Evolutionary conservation across 2,888 invertebrate genomes (phyloP).

Genomic region (Parnassius apollo): DNA sequence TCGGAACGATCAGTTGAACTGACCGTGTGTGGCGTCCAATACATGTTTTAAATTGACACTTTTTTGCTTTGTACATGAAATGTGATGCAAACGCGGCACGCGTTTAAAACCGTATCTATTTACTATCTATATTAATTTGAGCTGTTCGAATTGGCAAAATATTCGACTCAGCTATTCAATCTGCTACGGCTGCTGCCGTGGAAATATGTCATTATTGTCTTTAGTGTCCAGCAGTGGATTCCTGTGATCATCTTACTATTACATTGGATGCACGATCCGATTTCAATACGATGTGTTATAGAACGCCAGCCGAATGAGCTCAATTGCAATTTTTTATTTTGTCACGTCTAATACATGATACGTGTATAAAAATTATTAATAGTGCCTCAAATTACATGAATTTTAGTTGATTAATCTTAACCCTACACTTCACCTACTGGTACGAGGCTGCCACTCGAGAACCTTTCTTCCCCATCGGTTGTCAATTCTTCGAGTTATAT

Average conservation of each 20-base stretch:
- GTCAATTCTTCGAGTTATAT: too few species aligned
- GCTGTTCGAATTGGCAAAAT: conserved; percentile 2
- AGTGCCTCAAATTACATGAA: too few species aligned
- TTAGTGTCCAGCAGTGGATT: conserved; percentile 22
- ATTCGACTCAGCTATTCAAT: conserved; percentile 7
- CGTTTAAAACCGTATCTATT: conserved; percentile 4
- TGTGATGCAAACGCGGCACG: background rate
- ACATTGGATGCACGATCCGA: conserved; percentile 21
- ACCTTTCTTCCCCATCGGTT: too few species aligned
- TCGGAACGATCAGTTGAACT: too few species aligned
- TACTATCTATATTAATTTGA: background rate
- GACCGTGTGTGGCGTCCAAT: too few species aligned
- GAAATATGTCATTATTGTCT: conserved; percentile 20
- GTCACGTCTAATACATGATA: too few species aligned
- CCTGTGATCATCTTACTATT: conserved; percentile 28
- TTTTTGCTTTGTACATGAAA: background rate
- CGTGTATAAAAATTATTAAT: too few species aligned
- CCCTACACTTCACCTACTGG: too few species aligned
- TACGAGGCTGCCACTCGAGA: too few species aligned
- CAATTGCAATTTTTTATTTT: conserved; percentile 16
- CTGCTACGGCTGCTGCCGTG: conserved; percentile 17
- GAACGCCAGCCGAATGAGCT: conserved; percentile 5
- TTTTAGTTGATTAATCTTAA: too few species aligned
- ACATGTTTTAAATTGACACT: too few species aligned
- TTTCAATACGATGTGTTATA: conserved; percentile 23